These are phyloP conservation scores for Pachyuromys duprasi DNA, from an alignment of 2,797 vertebrate genomes.

Conservation along the genomic window DNA sequence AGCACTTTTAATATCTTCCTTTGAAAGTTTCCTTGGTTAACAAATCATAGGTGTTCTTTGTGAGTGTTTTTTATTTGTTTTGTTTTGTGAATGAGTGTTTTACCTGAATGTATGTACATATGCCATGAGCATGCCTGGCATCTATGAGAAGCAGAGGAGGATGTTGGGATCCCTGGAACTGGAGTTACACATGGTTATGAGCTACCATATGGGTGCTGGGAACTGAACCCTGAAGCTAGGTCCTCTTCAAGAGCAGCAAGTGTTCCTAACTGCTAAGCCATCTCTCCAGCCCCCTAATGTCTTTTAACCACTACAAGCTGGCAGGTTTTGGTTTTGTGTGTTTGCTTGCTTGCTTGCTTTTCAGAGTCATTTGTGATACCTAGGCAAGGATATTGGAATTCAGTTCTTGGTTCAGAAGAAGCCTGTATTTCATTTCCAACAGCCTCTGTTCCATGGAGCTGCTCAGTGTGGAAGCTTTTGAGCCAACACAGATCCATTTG, in stretches of 20 bases:
- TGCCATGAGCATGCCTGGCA: no score
- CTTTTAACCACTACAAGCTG: background rate
- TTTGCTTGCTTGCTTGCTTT: background rate
- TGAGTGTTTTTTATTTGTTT: no score
- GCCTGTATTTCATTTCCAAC: background rate
- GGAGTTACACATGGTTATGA: background rate
- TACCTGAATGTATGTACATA: background rate
- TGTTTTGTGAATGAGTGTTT: background rate
- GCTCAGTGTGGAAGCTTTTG: background rate
- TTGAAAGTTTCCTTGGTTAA: background rate
- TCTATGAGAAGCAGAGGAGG: background rate
- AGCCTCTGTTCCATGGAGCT: background rate
- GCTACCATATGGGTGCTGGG: background rate
- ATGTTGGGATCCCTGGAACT: background rate
- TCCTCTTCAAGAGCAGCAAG: background rate
- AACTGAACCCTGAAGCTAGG: background rate
- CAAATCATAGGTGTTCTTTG: no score
- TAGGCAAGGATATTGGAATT: background rate
- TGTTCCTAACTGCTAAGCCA: background rate
- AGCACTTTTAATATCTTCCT: background rate
- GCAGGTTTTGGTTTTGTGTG: background rate
- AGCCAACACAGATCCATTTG: background rate
- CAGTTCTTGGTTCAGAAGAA: background rate
- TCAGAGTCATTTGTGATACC: background rate
- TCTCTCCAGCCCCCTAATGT: background rate